These are phyloP conservation scores for Glareola pratincola DNA, from an alignment of 2,113 vertebrate species.

Conservation along the genomic window DNA sequence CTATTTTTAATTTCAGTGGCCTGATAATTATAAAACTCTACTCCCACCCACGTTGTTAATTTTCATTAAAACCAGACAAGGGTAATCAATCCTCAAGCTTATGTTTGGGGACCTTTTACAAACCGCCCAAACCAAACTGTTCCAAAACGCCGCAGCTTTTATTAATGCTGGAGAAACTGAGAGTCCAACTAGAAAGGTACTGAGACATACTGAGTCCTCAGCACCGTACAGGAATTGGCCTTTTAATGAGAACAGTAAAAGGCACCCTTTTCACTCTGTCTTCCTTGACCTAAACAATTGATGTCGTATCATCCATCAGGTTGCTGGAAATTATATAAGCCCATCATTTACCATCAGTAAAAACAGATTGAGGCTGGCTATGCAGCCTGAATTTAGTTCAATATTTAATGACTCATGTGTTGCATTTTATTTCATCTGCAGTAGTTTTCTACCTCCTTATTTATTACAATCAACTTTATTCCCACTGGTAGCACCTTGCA, in stretches of 20 bases:
- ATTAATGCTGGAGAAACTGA: background rate
- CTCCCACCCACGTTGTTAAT: background rate
- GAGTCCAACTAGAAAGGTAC: background rate
- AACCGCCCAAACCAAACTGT: background rate
- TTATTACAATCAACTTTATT: conserved; percentile 50
- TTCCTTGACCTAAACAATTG: background rate
- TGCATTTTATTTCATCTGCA: conserved; percentile 13
- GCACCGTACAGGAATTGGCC: background rate
- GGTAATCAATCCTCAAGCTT: conserved; percentile 25
- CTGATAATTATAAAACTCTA: conserved; percentile 21
- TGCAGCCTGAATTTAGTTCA: background rate
- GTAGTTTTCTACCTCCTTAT: conserved; percentile 37
- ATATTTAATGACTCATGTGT: conserved; percentile 29
- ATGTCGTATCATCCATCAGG: conserved; percentile 1
- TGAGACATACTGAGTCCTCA: background rate
- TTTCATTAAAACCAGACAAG: conserved; percentile 45
- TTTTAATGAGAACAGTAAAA: background rate
- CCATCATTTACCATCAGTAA: background rate
- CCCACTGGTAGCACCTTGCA: background rate
- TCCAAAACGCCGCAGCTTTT: background rate
- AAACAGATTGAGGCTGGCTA: background rate
- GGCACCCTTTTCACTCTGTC: background rate
- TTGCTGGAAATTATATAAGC: conserved; percentile 39
- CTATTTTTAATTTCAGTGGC: conserved; percentile 18
- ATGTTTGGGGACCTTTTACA: background rate